phyloP scores from a whole-genome alignment of 1,140 invertebrate genomes.

The Proales similis region DNA sequence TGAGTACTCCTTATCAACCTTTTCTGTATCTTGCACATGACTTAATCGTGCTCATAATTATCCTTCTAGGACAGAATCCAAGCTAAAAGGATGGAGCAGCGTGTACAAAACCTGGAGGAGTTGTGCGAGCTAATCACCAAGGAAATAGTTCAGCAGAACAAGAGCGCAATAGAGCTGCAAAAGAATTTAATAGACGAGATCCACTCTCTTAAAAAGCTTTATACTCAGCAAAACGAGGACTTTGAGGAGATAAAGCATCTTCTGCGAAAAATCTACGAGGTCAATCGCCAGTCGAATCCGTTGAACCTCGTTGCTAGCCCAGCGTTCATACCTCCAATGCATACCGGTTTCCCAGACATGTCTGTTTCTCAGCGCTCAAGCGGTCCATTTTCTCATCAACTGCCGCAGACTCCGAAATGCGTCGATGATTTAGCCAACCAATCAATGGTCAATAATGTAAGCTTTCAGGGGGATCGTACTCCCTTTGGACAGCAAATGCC shows the following conservation, averaged over 20 bases:
- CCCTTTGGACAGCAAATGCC: slow-evolving; percentile 13
- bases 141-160: slow-evolving; percentile 31
- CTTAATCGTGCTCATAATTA: no score
- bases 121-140: slow-evolving; percentile 28
- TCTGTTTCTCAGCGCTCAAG: no score
- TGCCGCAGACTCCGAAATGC: no score
- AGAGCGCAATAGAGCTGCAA: slow-evolving; percentile 30
- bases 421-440: slow-evolving; percentile 27
- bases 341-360: no score
- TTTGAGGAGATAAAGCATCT: slow-evolving; percentile 34
- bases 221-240: slow-evolving; percentile 31
- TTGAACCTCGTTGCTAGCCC: no score
- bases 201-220: slow-evolving; percentile 6
- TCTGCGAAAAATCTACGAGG: slow-evolving; percentile 28
- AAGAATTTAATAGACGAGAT: slow-evolving; percentile 34
- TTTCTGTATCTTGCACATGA: no score
- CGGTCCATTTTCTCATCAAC: no score
- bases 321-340: no score
- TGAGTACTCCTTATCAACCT: no score
- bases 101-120: slow-evolving; percentile 26
- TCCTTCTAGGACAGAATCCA: no score
- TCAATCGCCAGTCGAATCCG: slow-evolving; percentile 22
- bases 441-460: slow-evolving; percentile 33
- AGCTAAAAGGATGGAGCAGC: slow-evolving; percentile 23
- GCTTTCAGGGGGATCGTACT: slow-evolving; percentile 30